Conservation (phyloP, 2,888 invertebrate genomes). For the Drosophila hamatofila region DNA sequence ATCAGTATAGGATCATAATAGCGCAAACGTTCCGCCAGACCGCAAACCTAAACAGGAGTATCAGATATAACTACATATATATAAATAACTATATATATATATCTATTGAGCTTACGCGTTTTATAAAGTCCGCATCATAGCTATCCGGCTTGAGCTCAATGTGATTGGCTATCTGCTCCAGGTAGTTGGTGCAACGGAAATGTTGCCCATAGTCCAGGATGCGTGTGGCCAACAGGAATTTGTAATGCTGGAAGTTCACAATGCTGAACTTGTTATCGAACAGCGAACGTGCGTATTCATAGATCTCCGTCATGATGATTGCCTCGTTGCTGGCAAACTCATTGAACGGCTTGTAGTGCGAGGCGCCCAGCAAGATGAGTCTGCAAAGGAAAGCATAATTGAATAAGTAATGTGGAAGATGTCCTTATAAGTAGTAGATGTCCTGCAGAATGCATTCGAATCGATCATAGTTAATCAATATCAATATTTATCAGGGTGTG, state of each 20-base stretch:
- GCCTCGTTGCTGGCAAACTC: conserved; percentile 93
- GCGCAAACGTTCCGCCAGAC: conserved; percentile 88
- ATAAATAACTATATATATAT: not conserved
- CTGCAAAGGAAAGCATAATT: conserved; percentile 84
- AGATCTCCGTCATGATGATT: conserved; percentile 97
- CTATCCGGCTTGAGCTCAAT: conserved; percentile 85
- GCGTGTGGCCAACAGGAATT: conserved; percentile 92
- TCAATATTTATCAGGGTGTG: too few relatives aligned
- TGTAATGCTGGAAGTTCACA: conserved; percentile 93
- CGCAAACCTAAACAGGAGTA: conserved; percentile 82
- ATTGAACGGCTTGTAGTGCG: conserved; percentile 88
- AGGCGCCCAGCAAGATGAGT: conserved; percentile 92
- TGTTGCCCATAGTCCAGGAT: conserved; percentile 93
- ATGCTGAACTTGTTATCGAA: conserved; percentile 91
- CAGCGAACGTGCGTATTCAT: conserved; percentile 95
- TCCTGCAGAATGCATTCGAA: not conserved
- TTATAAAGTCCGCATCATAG: conserved; percentile 64
- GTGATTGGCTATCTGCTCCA: conserved; percentile 91
- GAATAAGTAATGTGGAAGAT: not conserved
- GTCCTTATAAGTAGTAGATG: not conserved
- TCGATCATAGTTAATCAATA: not conserved
- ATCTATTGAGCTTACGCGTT: conserved; percentile 41
- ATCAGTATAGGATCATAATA: conserved; percentile 88
- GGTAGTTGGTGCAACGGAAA: conserved; percentile 88
- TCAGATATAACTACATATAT: not conserved